Evolutionary conservation across 1,140 invertebrate species (phyloP).

Genomic region (Panonychus citri): DNA sequence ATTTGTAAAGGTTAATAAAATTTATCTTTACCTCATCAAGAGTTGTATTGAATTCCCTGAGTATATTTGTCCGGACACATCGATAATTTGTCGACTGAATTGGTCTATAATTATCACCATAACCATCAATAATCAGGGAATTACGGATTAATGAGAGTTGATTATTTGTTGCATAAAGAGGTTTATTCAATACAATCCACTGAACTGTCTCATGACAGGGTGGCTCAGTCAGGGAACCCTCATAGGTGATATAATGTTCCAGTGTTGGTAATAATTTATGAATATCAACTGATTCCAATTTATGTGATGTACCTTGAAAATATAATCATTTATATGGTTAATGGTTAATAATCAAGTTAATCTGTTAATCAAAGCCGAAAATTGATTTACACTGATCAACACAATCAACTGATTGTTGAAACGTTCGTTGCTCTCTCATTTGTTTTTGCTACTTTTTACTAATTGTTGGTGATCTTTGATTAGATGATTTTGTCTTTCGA

Average conservation of each 20-base stretch:
- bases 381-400: too few relatives aligned
- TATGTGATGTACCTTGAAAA: background rate
- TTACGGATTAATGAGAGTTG: constrained; percentile 26
- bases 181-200: constrained; percentile 87
- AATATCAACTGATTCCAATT: background rate
- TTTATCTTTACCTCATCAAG: background rate
- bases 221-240: constrained; percentile 80
- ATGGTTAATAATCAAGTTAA: too few relatives aligned
- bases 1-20: too few relatives aligned
- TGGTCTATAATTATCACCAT: constrained; percentile 55
- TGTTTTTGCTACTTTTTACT: too few relatives aligned
- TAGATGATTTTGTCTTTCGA: too few relatives aligned
- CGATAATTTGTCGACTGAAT: constrained; percentile 66
- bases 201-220: constrained; percentile 35
- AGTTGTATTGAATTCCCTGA: background rate
- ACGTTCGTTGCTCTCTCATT: too few relatives aligned
- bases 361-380: too few relatives aligned
- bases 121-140: constrained; percentile 6
- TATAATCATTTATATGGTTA: too few relatives aligned
- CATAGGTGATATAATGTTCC: constrained; percentile 47
- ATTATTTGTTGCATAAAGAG: constrained; percentile 83
- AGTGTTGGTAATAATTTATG: background rate
- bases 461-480: too few relatives aligned
- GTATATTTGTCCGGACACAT: constrained; percentile 73
- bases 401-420: too few relatives aligned